phyloP scores from a whole-genome alignment of 2,797 vertebrate species.

The Characodon lateralis region DNA sequence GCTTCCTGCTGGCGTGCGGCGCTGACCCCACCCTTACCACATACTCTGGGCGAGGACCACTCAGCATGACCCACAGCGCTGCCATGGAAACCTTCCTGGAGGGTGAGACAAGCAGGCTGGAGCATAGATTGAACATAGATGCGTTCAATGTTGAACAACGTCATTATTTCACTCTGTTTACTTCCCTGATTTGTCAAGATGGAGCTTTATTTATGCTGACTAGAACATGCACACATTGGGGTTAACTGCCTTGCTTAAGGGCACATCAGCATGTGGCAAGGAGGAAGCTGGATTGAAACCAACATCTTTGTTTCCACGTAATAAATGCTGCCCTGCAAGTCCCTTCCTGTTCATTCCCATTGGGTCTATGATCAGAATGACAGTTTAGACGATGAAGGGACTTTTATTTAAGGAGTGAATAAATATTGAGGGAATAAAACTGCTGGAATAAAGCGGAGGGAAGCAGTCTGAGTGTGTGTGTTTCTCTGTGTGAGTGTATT shows the following conservation, averaged over 20 bases:
- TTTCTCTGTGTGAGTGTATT: neutral
- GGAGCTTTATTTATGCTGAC: too few relatives aligned
- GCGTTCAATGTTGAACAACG: too few relatives aligned
- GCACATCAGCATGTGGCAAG: neutral
- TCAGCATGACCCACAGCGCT: conserved; percentile 95
- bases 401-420: neutral
- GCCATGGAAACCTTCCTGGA: conserved; percentile 93
- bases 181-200: too few relatives aligned
- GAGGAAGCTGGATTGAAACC: neutral
- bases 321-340: neutral
- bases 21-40: conserved; percentile 92
- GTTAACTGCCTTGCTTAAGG: neutral
- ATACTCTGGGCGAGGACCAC: conserved; percentile 90
- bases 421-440: conserved; percentile 13
- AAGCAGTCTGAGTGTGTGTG: conserved; percentile 9
- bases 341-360: neutral
- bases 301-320: neutral
- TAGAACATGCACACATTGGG: neutral
- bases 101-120: conserved; percentile 70
- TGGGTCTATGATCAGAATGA: neutral
- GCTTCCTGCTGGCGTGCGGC: conserved; percentile 89
- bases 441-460: conserved; percentile 5
- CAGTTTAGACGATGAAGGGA: neutral
- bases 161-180: too few relatives aligned
- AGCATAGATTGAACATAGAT: neutral